Conservation (phyloP, 2,113 vertebrate genomes). For the Anarrhichthys ocellatus region DNA sequence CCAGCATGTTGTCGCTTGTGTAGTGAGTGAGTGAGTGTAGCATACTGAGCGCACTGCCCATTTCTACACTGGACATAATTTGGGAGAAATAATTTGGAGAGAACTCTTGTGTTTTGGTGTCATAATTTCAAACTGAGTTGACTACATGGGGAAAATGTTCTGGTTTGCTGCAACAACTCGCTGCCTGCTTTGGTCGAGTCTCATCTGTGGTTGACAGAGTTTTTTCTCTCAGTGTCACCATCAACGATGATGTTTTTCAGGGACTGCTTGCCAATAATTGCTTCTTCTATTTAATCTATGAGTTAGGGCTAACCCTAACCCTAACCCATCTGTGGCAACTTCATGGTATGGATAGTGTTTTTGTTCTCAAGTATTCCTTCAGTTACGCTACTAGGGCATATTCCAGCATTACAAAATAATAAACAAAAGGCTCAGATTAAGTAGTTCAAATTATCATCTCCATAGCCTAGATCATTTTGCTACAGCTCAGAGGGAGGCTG, state of each 20-base stretch:
- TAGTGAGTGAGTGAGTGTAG: no score
- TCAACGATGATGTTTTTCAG: slow-evolving; percentile 16
- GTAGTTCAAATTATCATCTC: slow-evolving; percentile 2
- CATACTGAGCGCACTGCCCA: neutral
- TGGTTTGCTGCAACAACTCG: no score
- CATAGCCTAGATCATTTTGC: neutral
- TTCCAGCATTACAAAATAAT: slow-evolving; percentile 3
- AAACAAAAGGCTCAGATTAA: neutral
- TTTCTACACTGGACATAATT: neutral
- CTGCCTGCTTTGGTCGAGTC: no score
- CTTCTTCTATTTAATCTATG: slow-evolving; percentile 18
- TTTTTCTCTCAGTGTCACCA: neutral
- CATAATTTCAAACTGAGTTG: no score
- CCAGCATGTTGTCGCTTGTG: no score
- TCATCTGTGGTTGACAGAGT: no score
- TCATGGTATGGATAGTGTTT: neutral
- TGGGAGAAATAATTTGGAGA: neutral
- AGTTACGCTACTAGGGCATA: neutral
- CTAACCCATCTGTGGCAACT: neutral
- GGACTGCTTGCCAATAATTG: slow-evolving; percentile 21
- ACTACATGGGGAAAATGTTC: no score
- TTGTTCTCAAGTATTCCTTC: neutral
- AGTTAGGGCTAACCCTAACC: no score
- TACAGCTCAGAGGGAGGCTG: neutral
- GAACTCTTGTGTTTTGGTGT: neutral